phyloP scores from a whole-genome alignment of 2,113 vertebrate species.

The Heterotilapia buettikoferi region DNA sequence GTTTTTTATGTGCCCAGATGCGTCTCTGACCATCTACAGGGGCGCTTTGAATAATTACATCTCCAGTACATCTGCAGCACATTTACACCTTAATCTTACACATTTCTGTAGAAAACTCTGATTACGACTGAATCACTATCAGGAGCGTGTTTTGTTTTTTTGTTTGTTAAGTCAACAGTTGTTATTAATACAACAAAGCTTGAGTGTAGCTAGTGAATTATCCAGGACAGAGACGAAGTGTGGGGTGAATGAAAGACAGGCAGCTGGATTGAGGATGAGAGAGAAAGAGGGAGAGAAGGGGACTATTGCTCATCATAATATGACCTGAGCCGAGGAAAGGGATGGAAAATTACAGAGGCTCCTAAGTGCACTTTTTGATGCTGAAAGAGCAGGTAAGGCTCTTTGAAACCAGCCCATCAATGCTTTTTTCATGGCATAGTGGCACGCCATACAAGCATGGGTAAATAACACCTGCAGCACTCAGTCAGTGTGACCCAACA shows the following conservation, averaged over 20 bases:
- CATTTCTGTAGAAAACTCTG: background rate
- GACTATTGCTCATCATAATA: conserved; percentile 42
- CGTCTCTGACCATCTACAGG: background rate
- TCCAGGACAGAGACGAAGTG: background rate
- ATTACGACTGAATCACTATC: background rate
- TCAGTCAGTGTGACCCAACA: conserved; percentile 17
- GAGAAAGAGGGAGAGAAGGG: background rate
- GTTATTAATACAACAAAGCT: conserved; percentile 11
- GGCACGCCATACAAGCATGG: background rate
- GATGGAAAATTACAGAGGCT: conserved; percentile 42
- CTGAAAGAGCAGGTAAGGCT: conserved; percentile 49
- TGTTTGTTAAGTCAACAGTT: background rate
- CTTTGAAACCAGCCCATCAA: conserved; percentile 56
- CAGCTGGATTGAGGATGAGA: background rate
- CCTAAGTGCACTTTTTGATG: conserved; percentile 59
- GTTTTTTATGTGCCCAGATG: background rate
- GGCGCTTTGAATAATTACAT: conserved; percentile 21
- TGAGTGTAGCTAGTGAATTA: background rate
- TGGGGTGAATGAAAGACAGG: conserved; percentile 15
- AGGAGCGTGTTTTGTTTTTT: background rate
- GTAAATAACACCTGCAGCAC: conserved; percentile 60
- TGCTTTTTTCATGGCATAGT: conserved; percentile 8
- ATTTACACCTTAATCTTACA: background rate
- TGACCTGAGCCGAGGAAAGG: conserved; percentile 33
- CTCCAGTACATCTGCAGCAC: background rate